Percentiles rank a stretch among this genome's conserved stretches.
Conservation (phyloP, 2,797 vertebrate species). For the Austrolebias charrua region DNA sequence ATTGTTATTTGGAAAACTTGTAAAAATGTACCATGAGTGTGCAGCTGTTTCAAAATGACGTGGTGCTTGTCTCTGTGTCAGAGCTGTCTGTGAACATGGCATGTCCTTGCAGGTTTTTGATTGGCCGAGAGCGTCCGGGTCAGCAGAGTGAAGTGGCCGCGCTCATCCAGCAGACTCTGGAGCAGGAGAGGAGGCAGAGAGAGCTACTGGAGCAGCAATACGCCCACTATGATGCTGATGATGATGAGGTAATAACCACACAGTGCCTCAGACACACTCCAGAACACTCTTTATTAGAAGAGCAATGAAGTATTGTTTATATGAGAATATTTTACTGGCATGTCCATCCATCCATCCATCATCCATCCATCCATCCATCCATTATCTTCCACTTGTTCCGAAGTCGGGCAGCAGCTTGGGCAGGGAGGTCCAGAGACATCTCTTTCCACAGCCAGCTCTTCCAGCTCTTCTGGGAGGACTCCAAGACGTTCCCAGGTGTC, state of each 20-base stretch:
- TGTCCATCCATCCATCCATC: no score
- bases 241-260: constrained; percentile 89
- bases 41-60: neutral
- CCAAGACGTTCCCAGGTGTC: no score
- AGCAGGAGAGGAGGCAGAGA: constrained; percentile 93
- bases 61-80: neutral
- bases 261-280: neutral
- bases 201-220: constrained; percentile 97
- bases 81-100: neutral
- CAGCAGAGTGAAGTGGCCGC: constrained; percentile 98
- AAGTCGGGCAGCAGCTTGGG: no score
- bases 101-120: constrained; percentile 86
- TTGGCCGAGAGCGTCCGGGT: constrained; percentile 96
- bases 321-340: no score
- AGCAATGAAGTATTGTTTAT: neutral
- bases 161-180: constrained; percentile 96
- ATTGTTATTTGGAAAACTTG: no score
- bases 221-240: constrained; percentile 94
- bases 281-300: neutral
- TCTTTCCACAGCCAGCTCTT: no score
- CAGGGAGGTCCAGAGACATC: no score
- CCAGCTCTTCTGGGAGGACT: no score
- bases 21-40: neutral
- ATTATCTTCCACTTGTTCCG: no score
- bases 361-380: no score